Evolutionary conservation across 2,113 vertebrate genomes (phyloP).

Genomic region (Synchiropus splendidus): DNA sequence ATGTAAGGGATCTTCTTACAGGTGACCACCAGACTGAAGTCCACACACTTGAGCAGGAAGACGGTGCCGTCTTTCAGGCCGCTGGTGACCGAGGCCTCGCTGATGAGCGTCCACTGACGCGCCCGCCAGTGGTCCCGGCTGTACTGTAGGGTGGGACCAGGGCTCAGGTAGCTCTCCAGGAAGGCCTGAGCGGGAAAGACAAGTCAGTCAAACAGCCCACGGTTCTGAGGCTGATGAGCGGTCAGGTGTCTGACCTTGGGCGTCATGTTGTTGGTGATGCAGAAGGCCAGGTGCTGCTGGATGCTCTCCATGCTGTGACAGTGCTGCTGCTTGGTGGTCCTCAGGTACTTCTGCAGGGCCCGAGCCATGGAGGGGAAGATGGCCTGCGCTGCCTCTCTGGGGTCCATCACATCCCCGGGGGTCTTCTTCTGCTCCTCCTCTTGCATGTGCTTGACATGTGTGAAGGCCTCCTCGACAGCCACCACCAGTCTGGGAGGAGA

Average conservation of each 20-base stretch:
- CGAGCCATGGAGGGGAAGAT: constrained; percentile 96
- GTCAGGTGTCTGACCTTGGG: constrained; percentile 73
- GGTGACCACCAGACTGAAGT: constrained; percentile 90
- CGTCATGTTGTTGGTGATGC: constrained; percentile 92
- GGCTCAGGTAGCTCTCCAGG: constrained; percentile 83
- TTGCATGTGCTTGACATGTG: constrained; percentile 82
- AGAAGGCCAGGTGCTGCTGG: constrained; percentile 91
- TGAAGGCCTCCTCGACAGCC: constrained; percentile 91
- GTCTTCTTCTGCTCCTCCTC: constrained; percentile 88
- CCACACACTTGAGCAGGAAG: constrained; percentile 83
- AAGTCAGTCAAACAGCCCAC: not conserved
- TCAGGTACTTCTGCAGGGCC: constrained; percentile 92
- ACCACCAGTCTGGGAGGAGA: constrained; percentile 76
- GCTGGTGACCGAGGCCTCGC: constrained; percentile 86
- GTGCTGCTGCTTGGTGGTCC: constrained; percentile 90
- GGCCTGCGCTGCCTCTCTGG: constrained; percentile 88
- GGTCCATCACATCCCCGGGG: constrained; percentile 87
- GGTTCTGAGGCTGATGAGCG: not conserved
- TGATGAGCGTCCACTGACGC: constrained; percentile 88
- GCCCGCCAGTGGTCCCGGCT: constrained; percentile 81
- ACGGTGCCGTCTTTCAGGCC: constrained; percentile 78
- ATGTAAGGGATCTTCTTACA: constrained; percentile 84
- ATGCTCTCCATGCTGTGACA: constrained; percentile 99
- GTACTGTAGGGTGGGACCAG: constrained; percentile 89
- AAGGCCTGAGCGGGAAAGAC: constrained; percentile 72